A percentile compares a stretch with the other conserved stretches of the same genome.
Conservation (phyloP, 2,888 invertebrate genomes). For the Archips xylosteana region DNA sequence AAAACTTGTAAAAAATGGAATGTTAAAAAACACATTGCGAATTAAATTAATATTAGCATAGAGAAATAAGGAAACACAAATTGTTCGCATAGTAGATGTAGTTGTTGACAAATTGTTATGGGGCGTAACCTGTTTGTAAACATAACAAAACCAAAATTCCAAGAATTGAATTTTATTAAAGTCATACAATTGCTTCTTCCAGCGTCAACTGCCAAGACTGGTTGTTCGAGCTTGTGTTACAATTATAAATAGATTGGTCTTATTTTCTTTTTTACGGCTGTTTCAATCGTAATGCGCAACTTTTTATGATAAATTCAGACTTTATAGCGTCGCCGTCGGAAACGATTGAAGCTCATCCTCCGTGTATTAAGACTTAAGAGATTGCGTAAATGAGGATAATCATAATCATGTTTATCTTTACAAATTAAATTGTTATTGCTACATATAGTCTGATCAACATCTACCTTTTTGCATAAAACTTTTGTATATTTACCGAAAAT, state of each 20-base stretch:
- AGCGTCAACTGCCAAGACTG: constrained; percentile 57
- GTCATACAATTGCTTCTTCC: not conserved
- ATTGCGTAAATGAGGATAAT: not conserved
- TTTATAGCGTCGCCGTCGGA: constrained; percentile 67
- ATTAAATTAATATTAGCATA: too few relatives aligned
- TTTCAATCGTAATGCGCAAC: constrained; percentile 78
- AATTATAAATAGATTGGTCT: constrained; percentile 78
- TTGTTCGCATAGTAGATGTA: too few relatives aligned
- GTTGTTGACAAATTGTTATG: too few relatives aligned
- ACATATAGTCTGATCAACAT: too few relatives aligned
- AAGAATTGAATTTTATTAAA: not conserved
- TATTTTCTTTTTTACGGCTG: constrained; percentile 80
- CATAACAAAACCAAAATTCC: not conserved
- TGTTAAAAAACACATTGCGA: too few relatives aligned
- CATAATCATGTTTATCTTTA: too few relatives aligned
- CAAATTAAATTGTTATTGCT: too few relatives aligned
- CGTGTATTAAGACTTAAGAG: constrained; percentile 44
- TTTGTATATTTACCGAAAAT: too few relatives aligned
- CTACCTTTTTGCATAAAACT: too few relatives aligned
- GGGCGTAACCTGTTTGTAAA: too few relatives aligned
- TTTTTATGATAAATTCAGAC: constrained; percentile 80
- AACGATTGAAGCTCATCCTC: constrained; percentile 61
- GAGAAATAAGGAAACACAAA: too few relatives aligned
- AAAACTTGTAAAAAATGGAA: too few relatives aligned
- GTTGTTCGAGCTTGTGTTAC: constrained; percentile 52